Evolutionary conservation across 2,888 invertebrate genomes (phyloP).

Genomic region (Dicyrtoma fusca): DNA sequence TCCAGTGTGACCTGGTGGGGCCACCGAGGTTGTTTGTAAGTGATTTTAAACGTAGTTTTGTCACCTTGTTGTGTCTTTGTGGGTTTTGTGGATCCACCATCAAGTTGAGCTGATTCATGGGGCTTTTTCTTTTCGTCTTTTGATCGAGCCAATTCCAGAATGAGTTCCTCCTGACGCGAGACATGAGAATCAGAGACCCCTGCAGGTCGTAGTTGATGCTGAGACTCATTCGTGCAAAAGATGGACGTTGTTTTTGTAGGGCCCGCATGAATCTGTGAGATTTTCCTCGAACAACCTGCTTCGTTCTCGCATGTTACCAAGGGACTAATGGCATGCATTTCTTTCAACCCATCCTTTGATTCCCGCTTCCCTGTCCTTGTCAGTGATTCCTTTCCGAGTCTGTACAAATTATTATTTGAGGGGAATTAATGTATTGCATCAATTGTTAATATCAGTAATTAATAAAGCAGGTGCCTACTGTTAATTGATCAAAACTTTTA

Average conservation of each 20-base stretch:
- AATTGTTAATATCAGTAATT: no score
- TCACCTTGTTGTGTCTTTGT: conserved; percentile 8
- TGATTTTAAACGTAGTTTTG: conserved; percentile 16
- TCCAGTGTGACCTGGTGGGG: conserved; percentile 48
- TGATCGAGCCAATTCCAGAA: conserved; percentile 30
- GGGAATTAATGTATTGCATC: no score
- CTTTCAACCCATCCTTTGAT: background rate
- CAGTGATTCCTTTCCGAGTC: no score
- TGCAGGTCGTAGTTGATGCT: background rate
- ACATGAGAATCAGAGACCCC: background rate
- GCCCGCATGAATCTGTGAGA: background rate
- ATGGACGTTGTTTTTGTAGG: background rate
- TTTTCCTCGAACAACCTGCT: background rate
- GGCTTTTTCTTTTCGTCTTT: conserved; percentile 24
- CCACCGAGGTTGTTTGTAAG: conserved; percentile 49
- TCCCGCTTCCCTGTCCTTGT: no score
- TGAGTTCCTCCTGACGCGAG: conserved; percentile 12
- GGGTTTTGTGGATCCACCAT: conserved; percentile 1
- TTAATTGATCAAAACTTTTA: no score
- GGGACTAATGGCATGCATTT: background rate
- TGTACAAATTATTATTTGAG: no score
- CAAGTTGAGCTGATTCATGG: background rate
- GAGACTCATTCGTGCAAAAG: background rate
- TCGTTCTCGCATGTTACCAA: background rate
- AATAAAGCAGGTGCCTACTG: no score